phyloP scores from a whole-genome alignment of 23 tunicate genomes.

The Clavelina lepadiformis region DNA sequence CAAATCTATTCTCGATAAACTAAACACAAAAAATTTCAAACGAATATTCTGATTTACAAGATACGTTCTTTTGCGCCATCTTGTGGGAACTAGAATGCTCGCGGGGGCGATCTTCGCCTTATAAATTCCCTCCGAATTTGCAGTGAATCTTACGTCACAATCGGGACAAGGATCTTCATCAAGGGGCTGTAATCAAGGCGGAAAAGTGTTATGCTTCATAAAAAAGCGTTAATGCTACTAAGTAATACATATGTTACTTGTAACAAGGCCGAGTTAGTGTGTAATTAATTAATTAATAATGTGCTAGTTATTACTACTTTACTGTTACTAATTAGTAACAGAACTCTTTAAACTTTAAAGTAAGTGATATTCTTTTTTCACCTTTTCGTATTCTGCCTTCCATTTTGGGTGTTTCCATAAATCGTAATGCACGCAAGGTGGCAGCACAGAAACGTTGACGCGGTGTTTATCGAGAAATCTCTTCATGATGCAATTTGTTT shows the following conservation, averaged over 20 bases:
- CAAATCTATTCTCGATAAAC: not conserved
- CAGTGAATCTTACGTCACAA: slow-evolving; percentile 93
- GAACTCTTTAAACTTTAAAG: not conserved
- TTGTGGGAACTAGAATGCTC: slow-evolving; percentile 64
- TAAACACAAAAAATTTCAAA: not conserved
- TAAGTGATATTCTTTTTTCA: slow-evolving; percentile 3
- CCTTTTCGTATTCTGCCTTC: slow-evolving; percentile 86
- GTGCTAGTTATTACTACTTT: no score
- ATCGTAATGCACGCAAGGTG: slow-evolving; percentile 96
- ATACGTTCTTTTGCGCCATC: slow-evolving; percentile 78
- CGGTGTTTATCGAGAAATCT: slow-evolving; percentile 76
- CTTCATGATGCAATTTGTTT: slow-evolving; percentile 98
- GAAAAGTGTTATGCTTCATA: no score
- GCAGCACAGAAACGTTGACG: slow-evolving; percentile 94
- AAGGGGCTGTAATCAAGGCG: slow-evolving; percentile 89
- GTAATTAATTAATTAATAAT: no score
- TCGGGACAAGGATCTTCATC: slow-evolving; percentile 99
- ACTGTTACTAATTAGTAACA: no score
- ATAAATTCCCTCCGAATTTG: slow-evolving; percentile 73
- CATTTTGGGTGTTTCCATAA: slow-evolving; percentile 95
- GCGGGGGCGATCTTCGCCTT: slow-evolving; percentile 93
- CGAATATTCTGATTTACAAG: slow-evolving; percentile 36
- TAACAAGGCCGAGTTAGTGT: no score
- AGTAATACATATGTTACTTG: no score
- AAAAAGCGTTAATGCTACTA: no score